Evolutionary conservation across 2,888 invertebrate genomes (phyloP).

Genomic region (Dysmachus trigonus): DNA sequence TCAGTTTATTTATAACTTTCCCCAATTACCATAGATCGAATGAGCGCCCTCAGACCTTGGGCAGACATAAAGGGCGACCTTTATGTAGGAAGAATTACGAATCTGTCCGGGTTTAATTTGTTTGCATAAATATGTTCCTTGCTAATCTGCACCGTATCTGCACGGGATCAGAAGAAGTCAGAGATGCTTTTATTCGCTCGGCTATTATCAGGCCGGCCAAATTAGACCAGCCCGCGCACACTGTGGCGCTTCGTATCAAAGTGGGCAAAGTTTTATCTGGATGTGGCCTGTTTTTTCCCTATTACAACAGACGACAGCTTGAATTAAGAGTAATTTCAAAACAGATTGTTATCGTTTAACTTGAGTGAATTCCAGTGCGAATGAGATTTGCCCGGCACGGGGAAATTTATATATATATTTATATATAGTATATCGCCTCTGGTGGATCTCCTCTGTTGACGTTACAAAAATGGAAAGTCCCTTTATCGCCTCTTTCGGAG

Average conservation of each 20-base stretch:
- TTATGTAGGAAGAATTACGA: slow-evolving; percentile 1
- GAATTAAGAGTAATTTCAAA: slow-evolving; percentile 35
- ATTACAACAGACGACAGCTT: slow-evolving; percentile 16
- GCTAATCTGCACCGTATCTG: slow-evolving; percentile 20
- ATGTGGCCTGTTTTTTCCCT: not conserved
- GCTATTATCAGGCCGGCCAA: slow-evolving; percentile 13
- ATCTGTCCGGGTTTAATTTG: slow-evolving; percentile 27
- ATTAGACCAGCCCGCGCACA: not conserved
- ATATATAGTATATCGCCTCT: not conserved
- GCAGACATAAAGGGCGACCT: slow-evolving; percentile 7
- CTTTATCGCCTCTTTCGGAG: not conserved
- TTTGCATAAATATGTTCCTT: slow-evolving; percentile 32
- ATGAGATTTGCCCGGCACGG: not conserved
- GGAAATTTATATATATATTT: too few relatives aligned
- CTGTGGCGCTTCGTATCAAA: not conserved
- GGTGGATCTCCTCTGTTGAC: not conserved
- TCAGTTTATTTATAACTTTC: slow-evolving; percentile 42
- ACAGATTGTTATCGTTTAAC: slow-evolving; percentile 23
- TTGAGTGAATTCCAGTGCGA: slow-evolving; percentile 32
- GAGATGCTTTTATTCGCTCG: slow-evolving; percentile 4
- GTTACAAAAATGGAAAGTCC: not conserved
- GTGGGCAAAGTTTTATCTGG: slow-evolving; percentile 23
- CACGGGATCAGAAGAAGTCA: not conserved
- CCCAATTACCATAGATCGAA: slow-evolving; percentile 46
- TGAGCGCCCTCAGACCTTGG: not conserved